Conservation (phyloP, 2,113 vertebrate genomes). For the Eubucco bourcierii region DNA sequence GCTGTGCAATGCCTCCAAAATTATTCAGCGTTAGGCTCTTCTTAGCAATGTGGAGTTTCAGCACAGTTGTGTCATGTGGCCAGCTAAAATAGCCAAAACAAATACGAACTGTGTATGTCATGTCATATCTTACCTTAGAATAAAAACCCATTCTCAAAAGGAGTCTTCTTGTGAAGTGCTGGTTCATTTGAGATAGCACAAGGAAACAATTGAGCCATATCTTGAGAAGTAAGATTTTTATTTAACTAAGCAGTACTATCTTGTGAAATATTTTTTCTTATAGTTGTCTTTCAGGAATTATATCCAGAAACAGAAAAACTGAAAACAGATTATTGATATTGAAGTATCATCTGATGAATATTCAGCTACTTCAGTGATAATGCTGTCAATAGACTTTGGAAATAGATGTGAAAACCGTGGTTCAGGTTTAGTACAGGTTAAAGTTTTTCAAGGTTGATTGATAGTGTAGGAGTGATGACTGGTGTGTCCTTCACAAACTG, state of each 20-base stretch:
- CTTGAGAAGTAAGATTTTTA: constrained; percentile 52
- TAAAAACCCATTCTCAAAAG: background rate
- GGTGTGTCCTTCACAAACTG: background rate
- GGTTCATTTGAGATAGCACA: background rate
- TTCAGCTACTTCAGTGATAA: background rate
- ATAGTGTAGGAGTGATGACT: background rate
- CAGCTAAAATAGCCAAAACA: background rate
- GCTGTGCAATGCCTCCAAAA: background rate
- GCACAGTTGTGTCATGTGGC: background rate
- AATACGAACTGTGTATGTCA: background rate
- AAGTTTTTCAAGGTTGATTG: background rate
- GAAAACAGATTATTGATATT: background rate
- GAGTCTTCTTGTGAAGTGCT: background rate
- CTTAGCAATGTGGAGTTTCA: accelerated
- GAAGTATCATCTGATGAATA: background rate
- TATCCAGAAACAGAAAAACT: constrained; percentile 21
- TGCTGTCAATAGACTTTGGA: background rate
- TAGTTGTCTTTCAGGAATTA: constrained; percentile 36
- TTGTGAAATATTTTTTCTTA: constrained; percentile 40
- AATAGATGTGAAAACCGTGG: background rate
- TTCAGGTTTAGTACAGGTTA: background rate
- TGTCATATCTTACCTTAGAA: background rate
- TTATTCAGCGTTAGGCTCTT: background rate
- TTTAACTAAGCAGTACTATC: constrained; percentile 42
- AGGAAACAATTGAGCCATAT: constrained; percentile 33